Evolutionary conservation across 1,140 invertebrate genomes (phyloP), one percentile per base, ranked within the genome.

Genomic region (Drosophila sechellia): DNA sequence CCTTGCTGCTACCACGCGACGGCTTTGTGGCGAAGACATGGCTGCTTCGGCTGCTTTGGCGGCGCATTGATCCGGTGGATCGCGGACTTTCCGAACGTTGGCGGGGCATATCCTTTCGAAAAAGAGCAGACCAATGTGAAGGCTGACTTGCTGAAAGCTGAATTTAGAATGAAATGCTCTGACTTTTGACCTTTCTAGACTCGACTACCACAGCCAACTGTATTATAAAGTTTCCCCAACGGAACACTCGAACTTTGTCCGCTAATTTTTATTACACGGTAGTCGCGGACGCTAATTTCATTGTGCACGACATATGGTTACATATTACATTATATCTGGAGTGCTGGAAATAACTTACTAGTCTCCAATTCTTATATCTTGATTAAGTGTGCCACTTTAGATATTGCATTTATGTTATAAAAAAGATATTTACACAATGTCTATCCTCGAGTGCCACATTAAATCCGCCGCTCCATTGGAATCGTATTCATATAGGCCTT

Each of bases 131-230:
- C 48, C 45, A 52, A 27, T 52, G 17, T 25, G 48, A 12, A 42
- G 48, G 13, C 40, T 27, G 11, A 48, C 15, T 34, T 61, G 35
- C 42, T 66, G 25, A 72, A 48, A 49, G 22, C 56, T 20, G 52
- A 77, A 79, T 87, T 86, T 87, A 3, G 83, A 85, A 69, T 81
- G 42, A 53, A 11, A 43, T 25, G 1, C 6, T 12, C 20, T 27
- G 12, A 20, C 45, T 50, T 76, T 4, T 54, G 10, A 37, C 37
- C 15, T n/a, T 12, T 15, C 5, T 25, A 1, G 6, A 71, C 17
- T n/a, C 17, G 0, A 39, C 15, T 3, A 5, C 4, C 54, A 17
- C 0, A 13, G 71, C 69, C 58, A 54, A 64, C 70, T 73, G 13
- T 10, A 10, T 15, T 25, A 6, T 8, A 8, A 4, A 11, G 22